Percentiles rank a stretch among this genome's conserved stretches.
phyloP scores from a whole-genome alignment of 1,140 invertebrate species.

The Andricus grossulariae region DNA sequence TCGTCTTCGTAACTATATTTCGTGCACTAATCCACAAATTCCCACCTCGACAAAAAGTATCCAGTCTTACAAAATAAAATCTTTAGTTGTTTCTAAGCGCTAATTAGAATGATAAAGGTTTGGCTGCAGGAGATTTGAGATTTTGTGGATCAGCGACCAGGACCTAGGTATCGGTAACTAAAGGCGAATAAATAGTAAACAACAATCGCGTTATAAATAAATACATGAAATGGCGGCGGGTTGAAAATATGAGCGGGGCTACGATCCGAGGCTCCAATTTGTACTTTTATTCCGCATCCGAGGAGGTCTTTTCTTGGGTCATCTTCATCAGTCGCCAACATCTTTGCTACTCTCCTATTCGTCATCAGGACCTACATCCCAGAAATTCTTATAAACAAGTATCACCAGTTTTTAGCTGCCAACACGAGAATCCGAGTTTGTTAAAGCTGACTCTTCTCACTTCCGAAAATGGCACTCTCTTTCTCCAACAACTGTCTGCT shows the following conservation, averaged over 20 bases:
- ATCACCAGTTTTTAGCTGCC: conserved; percentile 25
- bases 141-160: conserved; percentile 7
- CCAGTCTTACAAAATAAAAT: conserved; percentile 24
- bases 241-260: conserved; percentile 17
- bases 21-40: conserved; percentile 19
- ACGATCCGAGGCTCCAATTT: conserved; percentile 45
- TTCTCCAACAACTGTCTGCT: not conserved
- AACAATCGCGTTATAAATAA: conserved; percentile 21
- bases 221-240: conserved; percentile 28
- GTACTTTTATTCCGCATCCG: conserved; percentile 51
- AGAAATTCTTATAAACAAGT: conserved; percentile 26
- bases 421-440: not conserved
- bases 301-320: conserved; percentile 7
- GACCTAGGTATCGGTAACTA: conserved; percentile 27
- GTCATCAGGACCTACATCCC: not conserved
- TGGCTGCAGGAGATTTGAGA: not conserved
- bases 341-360: not conserved
- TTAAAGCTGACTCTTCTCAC: conserved; percentile 11
- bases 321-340: conserved; percentile 13
- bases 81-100: conserved; percentile 17
- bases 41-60: conserved; percentile 5
- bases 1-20: conserved; percentile 5
- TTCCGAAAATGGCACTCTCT: conserved; percentile 19
- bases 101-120: not conserved
- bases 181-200: conserved; percentile 29